Evolutionary conservation across 2,113 vertebrate genomes (phyloP).

Genomic region (Hemicordylus capensis): DNA sequence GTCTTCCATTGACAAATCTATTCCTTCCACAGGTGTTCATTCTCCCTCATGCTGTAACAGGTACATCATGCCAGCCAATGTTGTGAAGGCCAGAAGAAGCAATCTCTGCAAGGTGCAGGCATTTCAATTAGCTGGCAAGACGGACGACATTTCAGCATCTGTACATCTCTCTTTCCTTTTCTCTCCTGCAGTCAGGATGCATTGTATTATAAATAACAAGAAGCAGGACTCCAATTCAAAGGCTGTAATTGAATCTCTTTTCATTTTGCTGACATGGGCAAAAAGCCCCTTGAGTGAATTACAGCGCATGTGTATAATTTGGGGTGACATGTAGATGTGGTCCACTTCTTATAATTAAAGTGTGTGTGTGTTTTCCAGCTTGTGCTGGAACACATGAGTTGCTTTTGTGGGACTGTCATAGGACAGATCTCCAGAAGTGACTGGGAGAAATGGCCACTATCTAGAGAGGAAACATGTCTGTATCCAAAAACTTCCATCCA

Average conservation of each 20-base stretch:
- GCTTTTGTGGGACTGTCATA: background rate
- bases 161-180: conserved; percentile 42
- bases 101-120: conserved; percentile 20
- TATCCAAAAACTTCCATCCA: background rate
- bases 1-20: conserved; percentile 22
- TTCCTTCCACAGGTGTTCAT: conserved; percentile 43
- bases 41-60: conserved; percentile 34
- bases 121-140: conserved; percentile 51
- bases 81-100: conserved; percentile 2
- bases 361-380: background rate
- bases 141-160: conserved; percentile 30
- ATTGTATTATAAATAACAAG: conserved; percentile 74
- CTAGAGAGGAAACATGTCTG: background rate
- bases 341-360: conserved; percentile 24
- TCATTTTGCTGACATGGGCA: conserved; percentile 69
- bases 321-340: background rate
- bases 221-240: conserved; percentile 57
- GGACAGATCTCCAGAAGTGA: background rate
- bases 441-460: background rate
- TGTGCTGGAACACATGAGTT: background rate
- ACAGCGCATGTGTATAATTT: conserved; percentile 28
- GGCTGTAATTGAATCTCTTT: conserved; percentile 71
- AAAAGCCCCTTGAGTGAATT: conserved; percentile 60
- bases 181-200: conserved; percentile 35
- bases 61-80: conserved; percentile 19